Evolutionary conservation across 2,888 invertebrate species (phyloP).

Genomic region (Drosophila vallismaia): DNA sequence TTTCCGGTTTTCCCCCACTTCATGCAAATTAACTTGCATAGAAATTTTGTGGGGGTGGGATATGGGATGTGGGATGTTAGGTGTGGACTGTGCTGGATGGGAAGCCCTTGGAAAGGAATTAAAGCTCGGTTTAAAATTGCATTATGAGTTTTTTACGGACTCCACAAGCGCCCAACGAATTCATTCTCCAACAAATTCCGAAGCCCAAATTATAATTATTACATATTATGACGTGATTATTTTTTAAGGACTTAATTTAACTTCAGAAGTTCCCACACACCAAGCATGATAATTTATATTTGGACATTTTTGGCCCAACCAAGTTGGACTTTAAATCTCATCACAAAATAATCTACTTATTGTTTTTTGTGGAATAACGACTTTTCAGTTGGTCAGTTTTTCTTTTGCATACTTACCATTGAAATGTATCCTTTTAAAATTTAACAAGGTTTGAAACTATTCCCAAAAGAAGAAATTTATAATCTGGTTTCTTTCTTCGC

Average conservation of each 20-base stretch:
- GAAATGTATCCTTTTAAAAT: too few relatives aligned
- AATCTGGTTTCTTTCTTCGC: too few relatives aligned
- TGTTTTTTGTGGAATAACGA: too few relatives aligned
- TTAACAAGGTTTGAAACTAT: too few relatives aligned
- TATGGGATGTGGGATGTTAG: too few relatives aligned
- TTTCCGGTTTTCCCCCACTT: conserved; percentile 64
- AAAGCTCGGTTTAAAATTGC: conserved; percentile 1
- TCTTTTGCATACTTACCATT: too few relatives aligned
- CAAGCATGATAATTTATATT: not conserved
- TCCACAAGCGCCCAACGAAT: not conserved
- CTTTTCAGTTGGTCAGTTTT: too few relatives aligned
- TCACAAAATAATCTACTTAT: not conserved
- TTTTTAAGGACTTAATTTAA: not conserved
- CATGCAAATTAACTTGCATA: conserved; percentile 74
- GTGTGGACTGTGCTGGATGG: conserved; percentile 5
- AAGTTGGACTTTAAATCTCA: not conserved
- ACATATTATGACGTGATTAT: not conserved
- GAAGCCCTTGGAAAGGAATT: conserved; percentile 11
- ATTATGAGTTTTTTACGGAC: conserved; percentile 14
- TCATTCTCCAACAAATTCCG: not conserved
- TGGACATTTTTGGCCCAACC: not conserved
- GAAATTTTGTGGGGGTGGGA: conserved; percentile 54
- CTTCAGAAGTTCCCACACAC: not conserved
- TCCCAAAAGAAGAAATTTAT: too few relatives aligned
- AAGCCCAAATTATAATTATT: not conserved